Conservation (phyloP, 2,113 vertebrate species). For the Myxocyprinus asiaticus region DNA sequence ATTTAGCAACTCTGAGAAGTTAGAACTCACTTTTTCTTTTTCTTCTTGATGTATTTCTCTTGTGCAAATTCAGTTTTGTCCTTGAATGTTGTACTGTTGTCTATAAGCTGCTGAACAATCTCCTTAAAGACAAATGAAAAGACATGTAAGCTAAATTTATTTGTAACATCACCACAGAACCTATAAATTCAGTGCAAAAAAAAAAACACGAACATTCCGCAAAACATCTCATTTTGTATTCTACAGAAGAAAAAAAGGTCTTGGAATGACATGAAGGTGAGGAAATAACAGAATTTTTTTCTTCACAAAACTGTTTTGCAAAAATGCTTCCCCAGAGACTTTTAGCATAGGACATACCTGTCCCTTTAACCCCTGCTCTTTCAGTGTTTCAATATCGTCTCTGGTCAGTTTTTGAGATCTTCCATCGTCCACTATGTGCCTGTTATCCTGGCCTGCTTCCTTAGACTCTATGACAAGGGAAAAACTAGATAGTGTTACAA, state of each 20-base stretch:
- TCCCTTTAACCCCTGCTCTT: conserved; percentile 94
- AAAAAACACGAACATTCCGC: no score
- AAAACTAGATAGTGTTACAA: background rate
- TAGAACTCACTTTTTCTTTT: conserved; percentile 94
- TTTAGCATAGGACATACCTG: conserved; percentile 78
- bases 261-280: no score
- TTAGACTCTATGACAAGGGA: conserved; percentile 79
- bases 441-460: conserved; percentile 93
- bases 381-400: conserved; percentile 95
- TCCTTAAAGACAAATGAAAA: conserved; percentile 72
- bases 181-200: no score
- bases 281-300: no score
- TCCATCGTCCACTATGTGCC: conserved; percentile 95
- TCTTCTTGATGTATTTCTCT: conserved; percentile 99
- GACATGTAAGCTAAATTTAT: background rate
- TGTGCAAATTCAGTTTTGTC: conserved; percentile 97
- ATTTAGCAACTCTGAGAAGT: no score
- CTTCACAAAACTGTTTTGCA: background rate
- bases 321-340: background rate
- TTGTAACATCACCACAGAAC: no score
- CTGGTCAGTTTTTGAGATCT: conserved; percentile 97
- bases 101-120: conserved; percentile 95
- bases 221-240: no score
- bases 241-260: no score
- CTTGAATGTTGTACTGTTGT: conserved; percentile 94